phyloP scores from a whole-genome alignment of 2,888 invertebrate genomes.

The Drosophila trichaetosa region DNA sequence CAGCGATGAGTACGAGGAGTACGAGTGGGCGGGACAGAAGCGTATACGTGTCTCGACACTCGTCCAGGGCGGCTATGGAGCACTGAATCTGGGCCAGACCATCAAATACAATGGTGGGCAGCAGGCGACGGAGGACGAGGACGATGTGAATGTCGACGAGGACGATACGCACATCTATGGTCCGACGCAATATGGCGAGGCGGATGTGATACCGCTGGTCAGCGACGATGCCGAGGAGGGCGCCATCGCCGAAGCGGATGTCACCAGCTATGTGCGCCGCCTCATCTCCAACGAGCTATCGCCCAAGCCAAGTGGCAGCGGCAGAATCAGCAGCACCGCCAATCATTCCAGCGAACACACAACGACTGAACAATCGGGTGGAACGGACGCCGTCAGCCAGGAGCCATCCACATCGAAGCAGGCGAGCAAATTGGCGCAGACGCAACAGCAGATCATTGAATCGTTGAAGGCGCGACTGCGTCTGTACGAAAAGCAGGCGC shows the following conservation, averaged over 20 bases:
- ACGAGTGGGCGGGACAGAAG: constrained; percentile 96
- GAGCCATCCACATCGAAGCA: constrained; percentile 40
- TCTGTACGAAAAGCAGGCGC: constrained; percentile 89
- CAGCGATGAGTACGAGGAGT: constrained; percentile 90
- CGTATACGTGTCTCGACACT: constrained; percentile 90
- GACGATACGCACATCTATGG: constrained; percentile 94
- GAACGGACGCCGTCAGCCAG: constrained; percentile 1
- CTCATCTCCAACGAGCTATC: constrained; percentile 71
- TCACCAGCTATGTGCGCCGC: constrained; percentile 82
- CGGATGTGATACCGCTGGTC: constrained; percentile 87
- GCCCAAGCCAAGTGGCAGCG: constrained; percentile 33
- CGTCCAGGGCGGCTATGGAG: constrained; percentile 88
- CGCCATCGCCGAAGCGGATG: constrained; percentile 74
- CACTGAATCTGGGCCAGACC: constrained; percentile 84
- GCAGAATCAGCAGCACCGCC: constrained; percentile 11
- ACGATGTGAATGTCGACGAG: constrained; percentile 93
- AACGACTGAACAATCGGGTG: constrained; percentile 34
- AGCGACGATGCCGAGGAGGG: constrained; percentile 85
- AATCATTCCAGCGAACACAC: constrained; percentile 49
- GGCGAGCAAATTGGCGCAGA: constrained; percentile 38
- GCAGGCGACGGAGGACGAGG: constrained; percentile 87
- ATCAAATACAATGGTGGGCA: constrained; percentile 65
- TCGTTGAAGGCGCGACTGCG: constrained; percentile 91
- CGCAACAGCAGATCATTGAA: constrained; percentile 86
- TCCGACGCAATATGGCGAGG: constrained; percentile 93